Base-by-base conservation (phyloP, 2,888 invertebrate species). In the Bedellia somnulentella region DNA sequence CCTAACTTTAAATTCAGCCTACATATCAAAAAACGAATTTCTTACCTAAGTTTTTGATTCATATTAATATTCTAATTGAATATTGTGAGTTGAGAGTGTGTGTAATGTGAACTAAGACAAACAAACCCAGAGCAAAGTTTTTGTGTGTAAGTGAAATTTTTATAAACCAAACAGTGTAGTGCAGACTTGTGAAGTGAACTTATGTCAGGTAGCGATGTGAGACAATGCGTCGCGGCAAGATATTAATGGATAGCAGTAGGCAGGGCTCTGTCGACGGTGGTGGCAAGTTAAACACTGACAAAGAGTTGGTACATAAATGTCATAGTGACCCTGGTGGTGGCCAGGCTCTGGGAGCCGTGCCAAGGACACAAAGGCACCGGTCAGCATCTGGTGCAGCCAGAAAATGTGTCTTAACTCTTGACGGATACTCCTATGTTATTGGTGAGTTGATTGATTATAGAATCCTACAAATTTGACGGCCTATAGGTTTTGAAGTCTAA, bases 371-470 rank as follows among this genome's bases (percentile, higher is more conserved):
- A 26, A 58, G 76, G 31, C 70, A 70, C 48, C 58, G 67, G 39
- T 67, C 71, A 15, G 58, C 77, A 32, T 79, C 80, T 38, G 68
- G 80, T 46, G 81, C 81, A 36, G 79, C 86, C 14, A 79, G 86
- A 52, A 87, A 87, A 68, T 91, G 90, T 73, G 86, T 90, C 38
- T 82, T 90, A 41, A 89, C 88, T 27, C 78, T 91, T 43, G 90
- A 90, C 59, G 90, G 90, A 47, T 90, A 89, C 73, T 88, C 87
- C 39, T 91, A 91, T 67, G 89, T 90, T 46, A 91, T 91, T 77
- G 90, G 91, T 90, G 67, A 83, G 86, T 75, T 15, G 18, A n/a
- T n/a, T n/a, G n/a, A n/a, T n/a, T n/a, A n/a, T n/a, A n/a, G n/a
- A n/a, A n/a, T n/a, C n/a, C n/a, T n/a, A n/a, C n/a, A n/a, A n/a